Evolutionary conservation across 2,797 vertebrate genomes (phyloP).

Genomic region (Acipenser transmontanus): DNA sequence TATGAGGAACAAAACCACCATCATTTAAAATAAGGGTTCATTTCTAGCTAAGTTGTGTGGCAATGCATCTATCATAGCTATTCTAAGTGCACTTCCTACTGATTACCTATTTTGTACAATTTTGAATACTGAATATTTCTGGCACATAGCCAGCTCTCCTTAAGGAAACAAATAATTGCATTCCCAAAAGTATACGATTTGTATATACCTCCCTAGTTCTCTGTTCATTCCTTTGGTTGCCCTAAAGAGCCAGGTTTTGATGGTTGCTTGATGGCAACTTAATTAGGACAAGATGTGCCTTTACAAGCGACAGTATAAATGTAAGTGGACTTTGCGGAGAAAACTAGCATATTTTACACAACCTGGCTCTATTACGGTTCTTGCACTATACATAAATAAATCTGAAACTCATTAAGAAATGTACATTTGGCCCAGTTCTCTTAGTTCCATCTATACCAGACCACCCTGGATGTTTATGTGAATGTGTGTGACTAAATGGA

Average conservation of each 20-base stretch:
- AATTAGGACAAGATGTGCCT: constrained; percentile 3
- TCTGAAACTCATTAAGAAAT: constrained; percentile 12
- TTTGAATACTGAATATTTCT: too few species aligned
- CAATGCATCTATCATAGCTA: too few species aligned
- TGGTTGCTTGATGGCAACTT: background rate
- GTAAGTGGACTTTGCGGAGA: background rate
- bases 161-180: too few species aligned
- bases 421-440: background rate
- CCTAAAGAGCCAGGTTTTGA: background rate
- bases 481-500: background rate
- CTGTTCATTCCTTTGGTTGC: too few species aligned
- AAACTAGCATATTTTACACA: constrained; percentile 1
- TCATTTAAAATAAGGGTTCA: too few species aligned
- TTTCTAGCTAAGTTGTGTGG: too few species aligned
- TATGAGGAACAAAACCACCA: too few species aligned
- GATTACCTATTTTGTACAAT: too few species aligned
- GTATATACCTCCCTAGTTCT: too few species aligned
- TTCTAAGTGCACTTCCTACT: too few species aligned
- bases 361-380: background rate
- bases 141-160: too few species aligned
- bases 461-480: constrained; percentile 18
- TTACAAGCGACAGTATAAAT: background rate
- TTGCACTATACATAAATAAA: constrained; percentile 10
- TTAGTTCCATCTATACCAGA: constrained; percentile 7
- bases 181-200: too few species aligned